A percentile compares a stretch with the other conserved stretches of the same genome.
Evolutionary conservation across 1,140 invertebrate species (phyloP).

Genomic region (Aphaenogaster rudis): DNA sequence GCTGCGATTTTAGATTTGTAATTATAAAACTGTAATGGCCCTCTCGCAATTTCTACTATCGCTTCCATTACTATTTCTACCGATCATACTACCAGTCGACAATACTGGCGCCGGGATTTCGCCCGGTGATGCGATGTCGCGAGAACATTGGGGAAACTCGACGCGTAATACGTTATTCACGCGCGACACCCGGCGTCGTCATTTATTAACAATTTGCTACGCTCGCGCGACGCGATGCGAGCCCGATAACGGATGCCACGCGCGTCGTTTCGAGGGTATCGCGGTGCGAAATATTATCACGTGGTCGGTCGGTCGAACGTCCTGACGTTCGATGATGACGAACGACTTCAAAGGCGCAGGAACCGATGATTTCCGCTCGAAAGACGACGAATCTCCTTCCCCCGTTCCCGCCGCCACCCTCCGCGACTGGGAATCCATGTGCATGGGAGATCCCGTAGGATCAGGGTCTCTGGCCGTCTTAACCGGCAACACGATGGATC

Average conservation of each 20-base stretch:
- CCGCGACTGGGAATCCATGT: conserved; percentile 48
- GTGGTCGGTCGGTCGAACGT: conserved; percentile 50
- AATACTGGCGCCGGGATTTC: conserved; percentile 8
- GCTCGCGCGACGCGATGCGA: conserved; percentile 10
- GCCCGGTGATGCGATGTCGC: background rate
- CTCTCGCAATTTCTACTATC: background rate
- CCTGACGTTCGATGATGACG: conserved; percentile 76
- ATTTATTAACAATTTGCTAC: conserved; percentile 53
- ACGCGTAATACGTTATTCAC: conserved; percentile 37
- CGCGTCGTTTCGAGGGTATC: conserved; percentile 17
- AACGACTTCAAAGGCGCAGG: conserved; percentile 73
- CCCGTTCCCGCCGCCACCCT: conserved; percentile 12
- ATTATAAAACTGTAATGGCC: background rate
- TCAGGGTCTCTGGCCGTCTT: conserved; percentile 79
- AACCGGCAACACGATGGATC: conserved; percentile 84
- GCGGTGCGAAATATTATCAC: conserved; percentile 33
- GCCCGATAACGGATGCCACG: background rate
- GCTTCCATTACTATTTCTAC: conserved; percentile 2
- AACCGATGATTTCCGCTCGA: conserved; percentile 78
- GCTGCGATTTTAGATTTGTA: background rate
- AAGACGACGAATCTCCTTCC: background rate
- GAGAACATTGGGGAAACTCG: conserved; percentile 49
- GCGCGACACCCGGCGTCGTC: conserved; percentile 23
- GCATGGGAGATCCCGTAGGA: conserved; percentile 70
- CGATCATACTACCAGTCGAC: conserved; percentile 15